Base-by-base conservation (phyloP, 2,113 vertebrate species). In the Platysternon megacephalum region DNA sequence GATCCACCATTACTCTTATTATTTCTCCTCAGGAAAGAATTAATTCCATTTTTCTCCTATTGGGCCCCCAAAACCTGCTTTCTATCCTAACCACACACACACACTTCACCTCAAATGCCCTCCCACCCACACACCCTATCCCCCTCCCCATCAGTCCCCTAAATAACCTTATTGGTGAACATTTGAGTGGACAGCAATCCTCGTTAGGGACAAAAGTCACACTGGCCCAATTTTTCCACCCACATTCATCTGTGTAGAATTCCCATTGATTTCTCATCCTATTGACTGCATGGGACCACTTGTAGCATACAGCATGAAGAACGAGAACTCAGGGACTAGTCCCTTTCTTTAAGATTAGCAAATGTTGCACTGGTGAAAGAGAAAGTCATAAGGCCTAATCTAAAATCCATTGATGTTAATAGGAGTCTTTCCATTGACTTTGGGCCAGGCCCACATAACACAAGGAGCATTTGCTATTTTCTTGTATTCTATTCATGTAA, bases 301-400 rank as follows among this genome's bases (percentile, higher is more conserved):
- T 26, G 72, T 86, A 86, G 86, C 93, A 93, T 92, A 95, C 82
- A 79, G 86, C 94, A 95, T 74, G 12, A 91, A n/a, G 32, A 61
- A 88, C 84, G 90, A n/a, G n/a, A 55, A 88, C 86, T 1, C 85
- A 79, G 90, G 90, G 95, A 90, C 82, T 88, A 93, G 26, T 13
- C 56, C 13, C 35, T 35, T 79, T 3, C 19, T 51, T 49, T 56
- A 42, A 83, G 44, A 5, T 11, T 5, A 53, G 12, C 80, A 78
- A 91, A 58, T 19, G 56, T 72, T 68, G 46, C 3, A 12, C 55
- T 80, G 19, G 11, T 92, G 51, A 76, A 86, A 44, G 3, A 35
- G 93, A 85, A 96, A 91, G 94, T 24, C 53, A 91, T 5, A 39
- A 11, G 9, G 11, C 19, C 68, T 42, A n/a, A 74, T 42, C 9